Conservation (phyloP, 1,140 invertebrate genomes). For the Hycleus phaleratus region DNA sequence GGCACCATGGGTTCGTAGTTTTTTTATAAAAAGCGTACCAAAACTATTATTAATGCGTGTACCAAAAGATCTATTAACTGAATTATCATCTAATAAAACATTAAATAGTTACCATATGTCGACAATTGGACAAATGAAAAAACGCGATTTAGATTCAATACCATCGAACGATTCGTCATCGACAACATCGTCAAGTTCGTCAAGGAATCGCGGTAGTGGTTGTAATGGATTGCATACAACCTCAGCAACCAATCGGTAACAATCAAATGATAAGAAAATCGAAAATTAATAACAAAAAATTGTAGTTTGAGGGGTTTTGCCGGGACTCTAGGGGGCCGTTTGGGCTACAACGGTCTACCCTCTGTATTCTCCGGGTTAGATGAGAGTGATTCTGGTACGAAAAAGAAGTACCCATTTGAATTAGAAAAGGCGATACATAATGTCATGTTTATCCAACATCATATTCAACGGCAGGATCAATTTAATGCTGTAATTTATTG, state of each 20-base stretch:
- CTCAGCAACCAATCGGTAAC: slow-evolving; percentile 58
- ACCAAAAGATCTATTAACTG: slow-evolving; percentile 69
- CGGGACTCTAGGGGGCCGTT: slow-evolving; percentile 53
- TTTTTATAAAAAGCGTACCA: slow-evolving; percentile 81
- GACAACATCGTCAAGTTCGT: slow-evolving; percentile 55
- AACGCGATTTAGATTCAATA: slow-evolving; percentile 54
- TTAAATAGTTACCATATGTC: slow-evolving; percentile 41
- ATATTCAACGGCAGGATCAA: slow-evolving; percentile 86
- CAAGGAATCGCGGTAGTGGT: slow-evolving; percentile 46
- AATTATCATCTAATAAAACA: slow-evolving; percentile 72
- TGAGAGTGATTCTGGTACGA: slow-evolving; percentile 68
- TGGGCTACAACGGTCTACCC: slow-evolving; percentile 68
- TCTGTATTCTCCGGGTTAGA: slow-evolving; percentile 73
- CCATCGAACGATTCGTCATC: slow-evolving; percentile 63
- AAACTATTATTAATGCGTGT: slow-evolving; percentile 79
- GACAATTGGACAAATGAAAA: slow-evolving; percentile 36
- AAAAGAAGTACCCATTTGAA: slow-evolving; percentile 85
- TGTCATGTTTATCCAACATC: slow-evolving; percentile 91
- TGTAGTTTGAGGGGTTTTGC: slow-evolving; percentile 62
- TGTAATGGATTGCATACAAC: slow-evolving; percentile 72
- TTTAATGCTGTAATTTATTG: slow-evolving; percentile 73
- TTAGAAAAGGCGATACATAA: slow-evolving; percentile 90
- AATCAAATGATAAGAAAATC: background rate
- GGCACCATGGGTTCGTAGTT: slow-evolving; percentile 80
- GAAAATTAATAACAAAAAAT: slow-evolving; percentile 8